Evolutionary conservation across 2,888 invertebrate genomes (phyloP).

Genomic region (Cremastinae sp.): DNA sequence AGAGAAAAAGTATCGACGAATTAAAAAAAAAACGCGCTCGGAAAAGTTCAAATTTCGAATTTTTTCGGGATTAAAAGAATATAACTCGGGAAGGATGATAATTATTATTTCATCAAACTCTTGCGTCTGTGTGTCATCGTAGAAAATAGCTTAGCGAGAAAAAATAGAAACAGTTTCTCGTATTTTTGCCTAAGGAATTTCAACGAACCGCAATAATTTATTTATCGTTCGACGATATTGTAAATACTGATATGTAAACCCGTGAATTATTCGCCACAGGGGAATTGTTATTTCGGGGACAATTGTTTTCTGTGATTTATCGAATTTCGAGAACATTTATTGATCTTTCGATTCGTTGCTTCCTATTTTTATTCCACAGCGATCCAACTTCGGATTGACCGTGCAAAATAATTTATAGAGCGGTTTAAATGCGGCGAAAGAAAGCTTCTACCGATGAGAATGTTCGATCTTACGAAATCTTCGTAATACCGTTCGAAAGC

Average conservation of each 20-base stretch:
- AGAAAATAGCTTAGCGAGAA: background rate
- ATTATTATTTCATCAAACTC: background rate
- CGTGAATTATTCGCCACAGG: background rate
- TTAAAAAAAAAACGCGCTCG: background rate
- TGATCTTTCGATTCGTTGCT: background rate
- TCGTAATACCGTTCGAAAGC: background rate
- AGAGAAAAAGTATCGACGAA: background rate
- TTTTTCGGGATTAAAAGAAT: background rate
- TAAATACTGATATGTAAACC: background rate
- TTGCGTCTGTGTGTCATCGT: background rate
- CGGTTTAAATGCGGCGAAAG: background rate
- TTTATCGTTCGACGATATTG: background rate
- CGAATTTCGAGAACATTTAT: background rate
- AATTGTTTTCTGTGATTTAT: slow-evolving; percentile 7
- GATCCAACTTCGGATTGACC: no score
- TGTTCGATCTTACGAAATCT: background rate
- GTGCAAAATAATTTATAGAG: background rate
- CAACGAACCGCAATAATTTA: background rate
- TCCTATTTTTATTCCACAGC: no score
- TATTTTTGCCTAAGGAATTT: slow-evolving; percentile 3
- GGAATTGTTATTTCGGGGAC: background rate
- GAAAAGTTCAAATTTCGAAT: background rate
- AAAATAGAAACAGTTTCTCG: background rate
- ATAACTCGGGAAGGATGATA: background rate
- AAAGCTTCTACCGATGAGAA: background rate